These are phyloP conservation scores for Bombycilla garrulus DNA, from an alignment of 2,113 vertebrate species.

Conservation along the genomic window DNA sequence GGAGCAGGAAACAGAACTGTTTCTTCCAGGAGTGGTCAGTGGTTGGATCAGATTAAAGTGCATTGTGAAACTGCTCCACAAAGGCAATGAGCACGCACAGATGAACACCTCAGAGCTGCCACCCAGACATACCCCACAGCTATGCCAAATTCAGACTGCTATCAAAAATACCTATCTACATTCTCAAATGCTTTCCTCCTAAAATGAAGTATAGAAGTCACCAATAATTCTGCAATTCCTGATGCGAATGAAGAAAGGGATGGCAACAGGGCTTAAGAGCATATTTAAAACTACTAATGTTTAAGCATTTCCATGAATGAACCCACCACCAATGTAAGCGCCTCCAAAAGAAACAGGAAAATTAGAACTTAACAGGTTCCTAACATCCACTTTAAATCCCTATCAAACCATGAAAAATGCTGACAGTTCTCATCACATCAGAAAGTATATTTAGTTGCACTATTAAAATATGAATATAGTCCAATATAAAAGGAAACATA, in stretches of 20 bases:
- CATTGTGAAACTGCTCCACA: neutral
- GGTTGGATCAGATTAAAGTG: neutral
- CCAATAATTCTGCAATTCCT: neutral
- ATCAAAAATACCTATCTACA: neutral
- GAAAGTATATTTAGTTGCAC: neutral
- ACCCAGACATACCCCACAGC: neutral
- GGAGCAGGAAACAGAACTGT: neutral
- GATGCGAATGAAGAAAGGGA: neutral
- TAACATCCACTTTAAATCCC: neutral
- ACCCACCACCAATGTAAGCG: neutral
- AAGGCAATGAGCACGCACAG: neutral
- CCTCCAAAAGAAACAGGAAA: neutral
- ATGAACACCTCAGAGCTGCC: neutral
- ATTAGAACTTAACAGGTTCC: neutral
- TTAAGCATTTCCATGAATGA: neutral
- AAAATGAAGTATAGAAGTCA: neutral
- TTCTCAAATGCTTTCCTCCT: neutral
- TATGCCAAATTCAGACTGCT: neutral
- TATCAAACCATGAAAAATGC: neutral
- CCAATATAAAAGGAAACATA: neutral
- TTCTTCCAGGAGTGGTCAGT: neutral
- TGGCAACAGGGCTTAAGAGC: neutral
- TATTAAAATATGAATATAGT: neutral
- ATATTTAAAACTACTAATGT: neutral
- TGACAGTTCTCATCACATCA: neutral